Base-by-base conservation (phyloP, 2,888 invertebrate species). In the Zhuqinia jingwanae region DNA sequence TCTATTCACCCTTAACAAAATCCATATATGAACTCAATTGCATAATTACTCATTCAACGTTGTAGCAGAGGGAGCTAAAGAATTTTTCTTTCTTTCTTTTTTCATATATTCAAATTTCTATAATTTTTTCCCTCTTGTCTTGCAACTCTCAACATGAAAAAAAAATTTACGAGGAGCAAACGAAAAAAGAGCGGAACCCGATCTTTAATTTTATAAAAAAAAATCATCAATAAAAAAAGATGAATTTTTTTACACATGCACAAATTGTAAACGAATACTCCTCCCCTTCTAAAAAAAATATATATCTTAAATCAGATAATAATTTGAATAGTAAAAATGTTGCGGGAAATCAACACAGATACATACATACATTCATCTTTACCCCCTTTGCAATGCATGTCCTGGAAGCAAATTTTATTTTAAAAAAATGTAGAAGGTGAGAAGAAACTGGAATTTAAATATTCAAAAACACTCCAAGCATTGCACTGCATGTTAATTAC, bases 231-330 rank as follows among this genome's bases (percentile, higher is more conserved):
- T 22, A 65, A 42, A n/a, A n/a, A 63, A 25, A n/a, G 13, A 22
- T 68, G 45, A 45, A 47, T 15, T 63, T n/a, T 15, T 15, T 13
- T n/a, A n/a, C n/a, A n/a, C n/a, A n/a, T n/a, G n/a, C n/a, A n/a
- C 47, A 47, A 47, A 47, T 17, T 70, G 47, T 47, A 15, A 70
- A 70, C n/a, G 15, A 17, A 22, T 0, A 13, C 45, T 25, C 47
- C 70, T 47, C 22, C 47, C 13, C 2, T n/a, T n/a, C n/a, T 45
- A 22, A 68, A 68, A n/a, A n/a, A n/a, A n/a, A n/a, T n/a, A n/a
- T n/a, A n/a, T n/a, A 68, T 68, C 68, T 68, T 68, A 68, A 68
- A 68, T 68, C 68, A 45, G 68, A 68, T 68, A n/a, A n/a, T n/a
- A n/a, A n/a, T n/a, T n/a, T n/a, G n/a, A n/a, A n/a, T n/a, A n/a